Base-by-base conservation (phyloP, 1,140 invertebrate species). In the Sesamia nonagrioides region DNA sequence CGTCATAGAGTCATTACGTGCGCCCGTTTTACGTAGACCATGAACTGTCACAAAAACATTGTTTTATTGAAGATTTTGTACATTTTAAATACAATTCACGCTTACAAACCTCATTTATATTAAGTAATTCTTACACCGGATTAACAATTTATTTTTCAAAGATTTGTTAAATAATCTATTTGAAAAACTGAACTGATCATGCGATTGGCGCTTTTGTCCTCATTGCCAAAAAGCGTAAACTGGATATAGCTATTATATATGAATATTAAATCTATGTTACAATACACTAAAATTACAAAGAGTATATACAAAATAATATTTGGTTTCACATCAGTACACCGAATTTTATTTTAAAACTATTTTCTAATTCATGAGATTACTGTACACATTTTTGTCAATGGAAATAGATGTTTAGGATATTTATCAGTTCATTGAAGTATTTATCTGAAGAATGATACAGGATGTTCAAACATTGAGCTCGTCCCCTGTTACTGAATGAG, bases 291-390 rank as follows among this genome's bases (percentile, higher is more conserved):
- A 74, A 77, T 72, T 42, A 73, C 73, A 58, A 69, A 84, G 86
- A 78, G 80, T 86, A 90, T 85, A 84, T 88, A 89, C 85, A 90
- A 77, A 91, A 83, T 91, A 86, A 83, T 91, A 87, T 91, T 91
- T 91, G 90, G 90, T 90, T 87, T 89, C 56, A 78, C 75, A 81
- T 88, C 87, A 87, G 86, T 88, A 86, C 86, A 83, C 58, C 54
- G 54, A 82, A 81, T 60, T 27, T 68, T 56, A 79, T 73, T 48
- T 52, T 75, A 50, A 56, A 42, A 74, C 15, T 74, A 42, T 50
- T 17, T 58, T 42, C 18, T 69, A 50, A n/a, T 3, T 1, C 6
- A 27, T 50, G 6, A 8, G 45, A 21, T 66, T 66, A 66, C 61
- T 66, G 61, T 27, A 56, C n/a, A 63, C 60, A 40, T 60, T 60